Evolutionary conservation across 2,113 vertebrate species (phyloP), one percentile per base, ranked within the genome.

Genomic region (Coreoperca whiteheadi): DNA sequence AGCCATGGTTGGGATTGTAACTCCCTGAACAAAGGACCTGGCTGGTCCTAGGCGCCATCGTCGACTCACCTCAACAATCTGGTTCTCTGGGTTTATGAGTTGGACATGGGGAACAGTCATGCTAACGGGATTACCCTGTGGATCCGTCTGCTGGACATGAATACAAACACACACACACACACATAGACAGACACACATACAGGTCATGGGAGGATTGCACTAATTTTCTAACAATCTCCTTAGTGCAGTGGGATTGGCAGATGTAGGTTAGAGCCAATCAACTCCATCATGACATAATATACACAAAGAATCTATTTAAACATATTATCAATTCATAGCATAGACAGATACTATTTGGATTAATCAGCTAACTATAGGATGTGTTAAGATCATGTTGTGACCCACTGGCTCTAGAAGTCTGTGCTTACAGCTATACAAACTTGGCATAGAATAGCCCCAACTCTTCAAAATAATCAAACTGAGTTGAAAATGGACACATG

Each of bases 11-110:
- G 8, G 20, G 60, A 73, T 66, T 74, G 15, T 4, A 51, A 20
- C 32, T 34, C 18, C 12, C 23, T 34, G 4, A 80, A 34, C 8
- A 16, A 50, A 80, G 64, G 48, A 8, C 51, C 34, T 34, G 43
- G n/a, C 25, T 61, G 56, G 8, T 67, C 79, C 21, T 16, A 7
- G 43, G 77, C 1, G 48, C 1, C 41, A 41, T 11, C 12, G 23
- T 25, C 57, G 7, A 88, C 97, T 97, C 86, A 97, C 98, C 98
- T 99, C 98, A 76, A 99, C 97, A 6, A 99, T 99, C 56, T 99
- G 98, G 95, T 99, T 99, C 89, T 99, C 98, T 0, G 98, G 98
- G 93, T 99, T 99, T 95, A 99, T 99, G 80, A 99, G 98, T 94
- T 99, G 98, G 77, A 99, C 98, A 23, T 99, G 98, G 0, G 98